Evolutionary conservation across 2,113 vertebrate genomes (phyloP), one percentile per base, ranked within the genome.

Genomic region (Spermophilus dauricus): DNA sequence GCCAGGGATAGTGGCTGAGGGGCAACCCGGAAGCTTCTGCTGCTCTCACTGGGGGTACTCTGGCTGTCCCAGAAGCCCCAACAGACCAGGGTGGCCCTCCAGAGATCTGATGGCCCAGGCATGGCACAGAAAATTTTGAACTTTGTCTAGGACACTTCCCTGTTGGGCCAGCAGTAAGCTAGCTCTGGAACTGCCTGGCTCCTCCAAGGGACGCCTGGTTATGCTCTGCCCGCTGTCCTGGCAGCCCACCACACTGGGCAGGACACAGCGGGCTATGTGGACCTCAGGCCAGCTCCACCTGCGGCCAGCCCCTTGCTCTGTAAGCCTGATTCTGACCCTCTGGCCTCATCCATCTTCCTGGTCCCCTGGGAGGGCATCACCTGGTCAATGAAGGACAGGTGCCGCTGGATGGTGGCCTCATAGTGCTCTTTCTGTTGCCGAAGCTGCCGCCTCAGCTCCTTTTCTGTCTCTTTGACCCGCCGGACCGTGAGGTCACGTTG

Each of bases 351-450:
- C 56, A 4, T 5, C 34, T 14, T 24, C 45, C 17, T 22, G 4
- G 11, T 51, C 12, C 69, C 42, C 78, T 2, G 0, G 42, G 0
- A 78, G 0, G 0, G 70, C 0, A 1, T 82, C 97, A 99, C 99
- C 99, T 99, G 99, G 98, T 99, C 99, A 0, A 99, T 99, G 98
- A 99, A 99, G 7, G 99, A 88, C 83, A 99, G 98, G 80, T 99
- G 99, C 53, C 99, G 98, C 98, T 99, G 99, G 97, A 99, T 99
- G 20, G 99, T 99, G 82, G 99, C 98, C 96, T 99, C 99, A 0
- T 99, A 99, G 56, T 99, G 99, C 5, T 99, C 99, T 98, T 99
- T 99, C 98, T 99, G 99, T 89, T 99, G 98, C 93, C 98, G 98
- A 82, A 99, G 98, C 98, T 98, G 99, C 45, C 98, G 99, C 81